These are phyloP conservation scores for Leptinotarsa peninsularis DNA, from an alignment of 2,888 invertebrate species.

Conservation along the genomic window DNA sequence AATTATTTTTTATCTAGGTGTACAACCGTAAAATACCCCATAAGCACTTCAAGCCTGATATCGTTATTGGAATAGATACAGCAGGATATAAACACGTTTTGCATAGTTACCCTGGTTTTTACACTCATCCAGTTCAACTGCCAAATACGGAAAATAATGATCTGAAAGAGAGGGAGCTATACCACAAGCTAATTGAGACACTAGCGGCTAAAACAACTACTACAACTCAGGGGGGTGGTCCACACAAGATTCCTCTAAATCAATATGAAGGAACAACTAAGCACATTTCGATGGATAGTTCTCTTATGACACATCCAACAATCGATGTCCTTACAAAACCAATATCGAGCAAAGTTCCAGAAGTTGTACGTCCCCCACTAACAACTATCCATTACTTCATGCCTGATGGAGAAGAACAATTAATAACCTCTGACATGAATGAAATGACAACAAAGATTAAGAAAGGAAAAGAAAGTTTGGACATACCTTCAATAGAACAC, in stretches of 20 bases:
- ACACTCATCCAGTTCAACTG: constrained; percentile 38
- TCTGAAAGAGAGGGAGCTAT: constrained; percentile 56
- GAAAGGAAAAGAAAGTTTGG: background rate
- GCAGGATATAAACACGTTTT: constrained; percentile 56
- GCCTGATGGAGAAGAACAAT: constrained; percentile 47
- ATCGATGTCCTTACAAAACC: constrained; percentile 27
- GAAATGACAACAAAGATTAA: background rate
- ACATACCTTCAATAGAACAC: background rate
- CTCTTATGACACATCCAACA: constrained; percentile 27
- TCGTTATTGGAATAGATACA: constrained; percentile 48
- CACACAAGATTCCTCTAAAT: constrained; percentile 34
- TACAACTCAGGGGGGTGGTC: constrained; percentile 29
- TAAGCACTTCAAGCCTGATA: constrained; percentile 45
- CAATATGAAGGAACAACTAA: constrained; percentile 15
- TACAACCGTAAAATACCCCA: constrained; percentile 42
- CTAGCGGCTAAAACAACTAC: constrained; percentile 52
- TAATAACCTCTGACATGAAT: constrained; percentile 12
- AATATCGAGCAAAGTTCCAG: constrained; percentile 1
- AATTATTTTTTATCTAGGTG: constrained; percentile 30
- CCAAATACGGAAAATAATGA: constrained; percentile 37
- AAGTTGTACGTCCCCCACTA: constrained; percentile 25
- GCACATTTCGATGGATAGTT: background rate
- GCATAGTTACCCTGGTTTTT: constrained; percentile 54
- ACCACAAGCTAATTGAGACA: constrained; percentile 56
- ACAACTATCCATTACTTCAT: constrained; percentile 53